Base-by-base conservation (phyloP, 2,797 vertebrate genomes). In the Nyctibius grandis region DNA sequence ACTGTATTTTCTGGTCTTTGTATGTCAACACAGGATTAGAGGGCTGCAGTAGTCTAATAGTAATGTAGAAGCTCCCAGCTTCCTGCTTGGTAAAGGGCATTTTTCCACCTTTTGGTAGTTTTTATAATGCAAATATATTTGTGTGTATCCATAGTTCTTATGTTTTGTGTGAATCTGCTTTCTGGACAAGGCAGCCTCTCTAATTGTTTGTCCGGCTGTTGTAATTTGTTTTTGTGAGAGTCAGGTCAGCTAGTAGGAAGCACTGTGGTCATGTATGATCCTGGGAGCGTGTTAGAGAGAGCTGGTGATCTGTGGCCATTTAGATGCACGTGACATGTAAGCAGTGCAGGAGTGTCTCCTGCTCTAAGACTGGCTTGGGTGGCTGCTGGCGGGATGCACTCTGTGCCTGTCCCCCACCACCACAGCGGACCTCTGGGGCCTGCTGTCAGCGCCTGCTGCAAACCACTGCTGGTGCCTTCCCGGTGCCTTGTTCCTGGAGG, bases 381-480 rank as follows among this genome's bases (percentile, higher is more conserved):
- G 51, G 36, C 33, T 45, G 33, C 68, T 54, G 64, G 12, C 0
- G 1, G 34, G 47, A 9, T 34, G 38, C 5, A 15, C 17, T 33
- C 29, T 17, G 7, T 38, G 57, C 29, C 48, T 63, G 29, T 56
- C 6, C 50, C 14, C 25, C 1, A 2, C 53, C 6, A 9, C 26
- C 40, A 12, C 0, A 0, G 23, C 3, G 1, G 12, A 15, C 1
- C 2, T 38, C 25, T 28, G 18, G 65, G 33, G 6, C 63, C 63
- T 80, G 38, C 50, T 60, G 18, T 45, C 9, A 14, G 28, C 56
- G 36, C 25, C 68, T 79, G 70, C 50, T 60, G 28, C 8, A 36
- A 67, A 5, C 40, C 26, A 7, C 22, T 33, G 57, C 57, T 11
- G 23, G 3, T 57, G 29, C 60, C 13, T 72, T 65, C 42, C 9